Evolutionary conservation across 2,797 vertebrate genomes (phyloP), one percentile per base, ranked within the genome.

Genomic region (Lophius americanus): DNA sequence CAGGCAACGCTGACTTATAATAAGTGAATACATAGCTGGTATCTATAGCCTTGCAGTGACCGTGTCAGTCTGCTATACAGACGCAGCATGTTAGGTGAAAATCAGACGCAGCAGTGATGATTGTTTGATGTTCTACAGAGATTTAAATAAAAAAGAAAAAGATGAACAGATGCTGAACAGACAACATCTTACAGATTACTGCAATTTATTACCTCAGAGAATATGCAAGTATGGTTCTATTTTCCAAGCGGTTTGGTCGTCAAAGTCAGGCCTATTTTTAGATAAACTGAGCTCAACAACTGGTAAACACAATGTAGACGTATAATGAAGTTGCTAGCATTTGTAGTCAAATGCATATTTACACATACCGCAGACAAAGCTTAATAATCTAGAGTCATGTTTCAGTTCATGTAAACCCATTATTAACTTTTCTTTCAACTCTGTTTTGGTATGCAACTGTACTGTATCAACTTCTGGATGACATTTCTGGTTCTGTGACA

Each of bases 1-100:
- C 81, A 74, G 76, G 73, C 60, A 74, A 75, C 83, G 73, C 82
- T 79, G 81, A 84, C 88, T 91, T 86, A 73, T 88, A 85, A 91
- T 89, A 89, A 89, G 86, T 89, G 84, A 86, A 86, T 86, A 90
- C 68, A 61, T 73, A 75, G 74, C 74, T 52, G 71, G 73, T 79
- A 75, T 88, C 63, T 72, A 76, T 87, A 83, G 77, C 61, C 66
- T 75, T 78, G 73, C 85, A 87, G 81, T 78, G 79, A 86, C 77
- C 82, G 70, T 83, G 44, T 84, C 85, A 37, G 61, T 58, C 60
- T 32, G 51, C 67, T 13, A 35, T 4, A 42, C 41, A 66, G 73
- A 70, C 57, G 70, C 51, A 76, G 54, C 60, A 57, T 81, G 75
- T 67, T 32, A 57, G 52, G 50, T 46, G 4, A 61, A 53, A 62